phyloP scores from a whole-genome alignment of 2,888 invertebrate species.

The Ormyrus pomaceus region DNA sequence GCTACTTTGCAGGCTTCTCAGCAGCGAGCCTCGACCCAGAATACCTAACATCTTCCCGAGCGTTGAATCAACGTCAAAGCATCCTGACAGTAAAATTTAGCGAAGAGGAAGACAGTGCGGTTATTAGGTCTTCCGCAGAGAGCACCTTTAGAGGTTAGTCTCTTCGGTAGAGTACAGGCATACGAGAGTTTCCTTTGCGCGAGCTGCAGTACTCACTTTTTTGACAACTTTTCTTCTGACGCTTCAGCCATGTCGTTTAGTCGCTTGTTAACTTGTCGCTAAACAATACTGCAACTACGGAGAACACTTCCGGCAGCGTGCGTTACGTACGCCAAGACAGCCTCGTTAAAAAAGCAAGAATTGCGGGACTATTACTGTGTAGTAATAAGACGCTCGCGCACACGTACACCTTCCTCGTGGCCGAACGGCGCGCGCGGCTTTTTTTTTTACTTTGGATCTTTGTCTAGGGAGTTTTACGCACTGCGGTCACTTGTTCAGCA shows the following conservation, averaged over 20 bases:
- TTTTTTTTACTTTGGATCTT: too few relatives aligned
- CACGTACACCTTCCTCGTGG: too few relatives aligned
- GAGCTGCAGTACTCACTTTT: conserved; percentile 79
- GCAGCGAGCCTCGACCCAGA: conserved; percentile 16
- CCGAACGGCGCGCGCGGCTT: too few relatives aligned
- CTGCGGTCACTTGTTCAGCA: too few relatives aligned
- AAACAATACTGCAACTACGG: not conserved
- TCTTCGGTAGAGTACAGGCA: not conserved
- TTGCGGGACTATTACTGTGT: too few relatives aligned
- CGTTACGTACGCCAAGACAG: not conserved
- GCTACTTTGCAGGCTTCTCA: conserved; percentile 11
- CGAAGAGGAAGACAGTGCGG: too few relatives aligned
- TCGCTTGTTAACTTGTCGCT: not conserved
- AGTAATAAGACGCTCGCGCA: too few relatives aligned
- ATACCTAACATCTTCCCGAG: conserved; percentile 53
- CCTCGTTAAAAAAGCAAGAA: too few relatives aligned
- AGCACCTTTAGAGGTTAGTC: conserved; percentile 29
- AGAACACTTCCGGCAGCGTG: not conserved
- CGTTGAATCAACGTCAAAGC: too few relatives aligned
- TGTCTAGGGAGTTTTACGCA: too few relatives aligned
- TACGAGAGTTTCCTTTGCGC: conserved; percentile 21
- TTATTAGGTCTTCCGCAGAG: not conserved
- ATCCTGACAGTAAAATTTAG: too few relatives aligned
- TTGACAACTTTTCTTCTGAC: conserved; percentile 80
- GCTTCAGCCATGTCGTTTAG: conserved; percentile 60